phyloP scores from a whole-genome alignment of 2,888 invertebrate genomes.

The Thelaira solivaga region DNA sequence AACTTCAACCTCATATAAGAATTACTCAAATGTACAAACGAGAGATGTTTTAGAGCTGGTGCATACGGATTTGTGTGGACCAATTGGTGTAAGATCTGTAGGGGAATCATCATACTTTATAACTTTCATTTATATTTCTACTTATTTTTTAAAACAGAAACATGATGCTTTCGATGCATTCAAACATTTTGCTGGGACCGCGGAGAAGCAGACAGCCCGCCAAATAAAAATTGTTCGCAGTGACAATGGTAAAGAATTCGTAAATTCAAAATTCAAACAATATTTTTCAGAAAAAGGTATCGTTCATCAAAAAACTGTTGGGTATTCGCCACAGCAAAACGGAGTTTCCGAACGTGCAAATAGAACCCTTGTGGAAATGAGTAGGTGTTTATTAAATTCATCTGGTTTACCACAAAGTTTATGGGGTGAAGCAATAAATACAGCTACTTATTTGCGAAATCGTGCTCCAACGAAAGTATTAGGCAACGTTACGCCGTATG shows the following conservation, averaged over 20 bases:
- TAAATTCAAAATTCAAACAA: constrained; percentile 24
- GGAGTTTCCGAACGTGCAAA: constrained; percentile 36
- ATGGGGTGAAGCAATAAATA: constrained; percentile 44
- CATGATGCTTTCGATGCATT: no score
- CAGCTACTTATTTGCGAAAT: constrained; percentile 36
- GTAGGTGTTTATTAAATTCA: constrained; percentile 21
- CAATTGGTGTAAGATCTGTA: no score
- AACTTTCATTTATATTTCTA: no score
- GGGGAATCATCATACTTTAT: no score
- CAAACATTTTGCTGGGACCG: constrained; percentile 15
- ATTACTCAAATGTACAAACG: not conserved
- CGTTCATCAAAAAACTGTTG: constrained; percentile 37
- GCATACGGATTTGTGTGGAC: no score
- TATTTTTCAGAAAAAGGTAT: constrained; percentile 5
- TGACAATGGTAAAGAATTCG: constrained; percentile 23
- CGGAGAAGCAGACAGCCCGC: constrained; percentile 40
- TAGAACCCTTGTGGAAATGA: constrained; percentile 42
- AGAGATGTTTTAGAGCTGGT: constrained; percentile 11
- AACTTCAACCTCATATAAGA: constrained; percentile 5
- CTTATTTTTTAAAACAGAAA: no score
- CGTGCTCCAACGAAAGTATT: constrained; percentile 38
- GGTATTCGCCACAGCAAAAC: no score
- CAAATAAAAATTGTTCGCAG: constrained; percentile 8
- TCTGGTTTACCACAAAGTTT: constrained; percentile 30
- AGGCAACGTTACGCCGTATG: constrained; percentile 20